phyloP scores from a whole-genome alignment of 2,888 invertebrate species.

The Leucania comma region DNA sequence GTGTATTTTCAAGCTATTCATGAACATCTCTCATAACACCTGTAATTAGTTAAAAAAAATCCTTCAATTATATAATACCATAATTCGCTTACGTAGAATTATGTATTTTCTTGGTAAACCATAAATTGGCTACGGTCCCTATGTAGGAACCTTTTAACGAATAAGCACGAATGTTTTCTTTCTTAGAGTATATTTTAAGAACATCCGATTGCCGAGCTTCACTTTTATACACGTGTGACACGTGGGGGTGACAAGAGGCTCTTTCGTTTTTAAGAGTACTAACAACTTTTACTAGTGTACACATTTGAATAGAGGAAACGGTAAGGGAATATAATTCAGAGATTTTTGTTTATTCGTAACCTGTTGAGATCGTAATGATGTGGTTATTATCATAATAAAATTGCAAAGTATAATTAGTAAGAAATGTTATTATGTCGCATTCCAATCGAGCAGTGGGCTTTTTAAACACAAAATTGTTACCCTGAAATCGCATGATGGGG shows the following conservation, averaged over 20 bases:
- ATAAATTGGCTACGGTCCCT: background rate
- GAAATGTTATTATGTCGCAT: background rate
- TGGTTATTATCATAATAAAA: background rate
- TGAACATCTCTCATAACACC: too few species aligned
- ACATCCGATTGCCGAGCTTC: background rate
- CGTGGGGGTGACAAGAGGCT: background rate
- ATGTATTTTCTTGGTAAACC: background rate
- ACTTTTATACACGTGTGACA: constrained; percentile 7
- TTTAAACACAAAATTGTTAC: too few species aligned
- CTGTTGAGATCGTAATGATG: background rate
- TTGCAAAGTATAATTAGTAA: background rate
- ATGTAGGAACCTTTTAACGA: constrained; percentile 2
- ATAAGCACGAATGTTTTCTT: constrained; percentile 8
- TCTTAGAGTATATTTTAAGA: constrained; percentile 14
- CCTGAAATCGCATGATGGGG: too few species aligned
- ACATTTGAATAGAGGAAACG: background rate
- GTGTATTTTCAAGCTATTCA: background rate
- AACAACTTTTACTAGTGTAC: background rate
- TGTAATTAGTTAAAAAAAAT: too few species aligned
- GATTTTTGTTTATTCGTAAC: background rate
- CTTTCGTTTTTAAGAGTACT: background rate
- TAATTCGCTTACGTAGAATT: background rate
- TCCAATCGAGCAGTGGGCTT: too few species aligned
- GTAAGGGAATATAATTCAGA: background rate
- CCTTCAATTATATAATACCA: background rate